phyloP scores from a whole-genome alignment of 2,797 vertebrate genomes.

The Garrulus glandarius region DNA sequence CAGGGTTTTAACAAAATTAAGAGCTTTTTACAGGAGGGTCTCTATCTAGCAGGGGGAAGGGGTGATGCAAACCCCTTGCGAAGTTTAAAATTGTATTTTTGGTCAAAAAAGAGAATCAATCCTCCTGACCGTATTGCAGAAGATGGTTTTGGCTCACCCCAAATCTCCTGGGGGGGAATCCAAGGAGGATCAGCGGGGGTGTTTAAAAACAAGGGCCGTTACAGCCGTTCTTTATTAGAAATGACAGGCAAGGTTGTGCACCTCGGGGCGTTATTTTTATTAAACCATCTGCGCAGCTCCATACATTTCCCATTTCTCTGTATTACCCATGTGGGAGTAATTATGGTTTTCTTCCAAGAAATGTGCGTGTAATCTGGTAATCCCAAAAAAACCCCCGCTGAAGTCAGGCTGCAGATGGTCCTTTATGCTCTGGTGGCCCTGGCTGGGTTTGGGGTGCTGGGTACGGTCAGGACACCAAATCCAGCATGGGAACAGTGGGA shows the following conservation, averaged over 20 bases:
- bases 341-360: conserved; percentile 33
- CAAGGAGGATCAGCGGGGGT: not conserved
- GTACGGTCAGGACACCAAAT: not conserved
- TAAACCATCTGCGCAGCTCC: not conserved
- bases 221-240: not conserved
- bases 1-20: not conserved
- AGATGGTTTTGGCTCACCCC: not conserved
- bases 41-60: fast-evolving
- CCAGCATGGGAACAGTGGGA: not conserved
- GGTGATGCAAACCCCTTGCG: no score
- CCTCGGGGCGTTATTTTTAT: not conserved
- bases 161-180: not conserved
- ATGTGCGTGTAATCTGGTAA: not conserved
- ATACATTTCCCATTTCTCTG: not conserved
- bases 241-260: not conserved
- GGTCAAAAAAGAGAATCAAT: not conserved
- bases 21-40: fast-evolving
- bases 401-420: not conserved
- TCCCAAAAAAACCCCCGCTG: not conserved
- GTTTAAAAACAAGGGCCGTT: not conserved
- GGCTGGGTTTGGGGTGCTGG: not conserved
- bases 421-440: not conserved
- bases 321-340: not conserved
- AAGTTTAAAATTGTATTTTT: not conserved
- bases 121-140: not conserved